Evolutionary conservation across 2,797 vertebrate species (phyloP).

Genomic region (Dromococcyx pavoninus): DNA sequence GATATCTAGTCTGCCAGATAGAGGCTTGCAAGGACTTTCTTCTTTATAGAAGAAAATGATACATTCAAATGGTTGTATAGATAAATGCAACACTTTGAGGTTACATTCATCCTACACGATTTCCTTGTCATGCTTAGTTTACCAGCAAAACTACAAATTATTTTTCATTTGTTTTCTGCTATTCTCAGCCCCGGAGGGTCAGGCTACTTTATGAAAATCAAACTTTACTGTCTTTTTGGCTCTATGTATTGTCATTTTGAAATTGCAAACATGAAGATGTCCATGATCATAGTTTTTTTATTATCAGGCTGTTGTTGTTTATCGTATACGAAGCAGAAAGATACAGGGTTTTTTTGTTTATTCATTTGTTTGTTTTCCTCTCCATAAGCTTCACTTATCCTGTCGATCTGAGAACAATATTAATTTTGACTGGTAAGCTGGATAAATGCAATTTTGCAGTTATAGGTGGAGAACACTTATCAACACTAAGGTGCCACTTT

Average conservation of each 20-base stretch:
- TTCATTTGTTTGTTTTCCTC: background rate
- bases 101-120: conserved; percentile 9
- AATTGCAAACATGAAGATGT: background rate
- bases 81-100: background rate
- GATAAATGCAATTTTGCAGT: conserved; percentile 57
- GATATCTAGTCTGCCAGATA: background rate
- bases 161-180: conserved; percentile 45
- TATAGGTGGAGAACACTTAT: conserved; percentile 36
- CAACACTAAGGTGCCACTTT: conserved; percentile 32
- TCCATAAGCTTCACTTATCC: conserved; percentile 52
- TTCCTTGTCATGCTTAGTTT: conserved; percentile 55
- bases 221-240: background rate
- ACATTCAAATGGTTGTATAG: background rate
- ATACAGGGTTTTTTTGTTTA: background rate
- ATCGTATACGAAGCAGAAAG: conserved; percentile 56
- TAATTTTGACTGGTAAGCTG: conserved; percentile 60
- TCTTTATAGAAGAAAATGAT: background rate
- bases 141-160: conserved; percentile 8
- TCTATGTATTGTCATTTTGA: background rate
- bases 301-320: conserved; percentile 37
- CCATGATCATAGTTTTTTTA: conserved; percentile 3
- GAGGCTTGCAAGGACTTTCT: background rate
- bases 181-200: background rate
- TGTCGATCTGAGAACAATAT: conserved; percentile 28
- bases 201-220: conserved; percentile 19